Conservation (phyloP, 1,140 invertebrate species). For the Drosophila mauritiana region DNA sequence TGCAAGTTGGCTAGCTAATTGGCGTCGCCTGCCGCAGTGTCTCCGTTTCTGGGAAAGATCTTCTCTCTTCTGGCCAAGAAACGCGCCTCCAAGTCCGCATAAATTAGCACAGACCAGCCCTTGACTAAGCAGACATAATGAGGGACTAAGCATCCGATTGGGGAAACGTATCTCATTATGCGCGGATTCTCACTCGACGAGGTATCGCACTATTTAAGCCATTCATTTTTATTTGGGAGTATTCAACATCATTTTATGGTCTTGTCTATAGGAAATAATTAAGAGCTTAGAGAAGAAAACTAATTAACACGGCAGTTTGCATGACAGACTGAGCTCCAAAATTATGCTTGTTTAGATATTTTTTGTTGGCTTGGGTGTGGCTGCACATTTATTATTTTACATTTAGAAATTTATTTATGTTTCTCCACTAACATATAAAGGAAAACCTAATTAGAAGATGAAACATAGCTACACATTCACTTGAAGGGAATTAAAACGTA, state of each 20-base stretch:
- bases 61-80: conserved; percentile 7
- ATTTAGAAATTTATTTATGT: too few species aligned
- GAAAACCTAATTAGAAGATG: too few species aligned
- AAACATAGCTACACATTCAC: too few species aligned
- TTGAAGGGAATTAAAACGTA: too few species aligned
- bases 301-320: conserved; percentile 12
- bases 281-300: conserved; percentile 17
- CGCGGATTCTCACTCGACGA: conserved; percentile 4
- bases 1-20: conserved; percentile 63
- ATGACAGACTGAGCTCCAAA: conserved; percentile 8
- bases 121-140: conserved; percentile 37
- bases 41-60: conserved; percentile 61
- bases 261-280: conserved; percentile 9
- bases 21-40: conserved; percentile 56
- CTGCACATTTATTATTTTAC: neutral
- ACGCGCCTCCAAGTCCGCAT: conserved; percentile 45
- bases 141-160: conserved; percentile 41
- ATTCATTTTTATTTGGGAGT: conserved; percentile 18
- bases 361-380: conserved; percentile 13
- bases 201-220: neutral
- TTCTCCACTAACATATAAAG: neutral
- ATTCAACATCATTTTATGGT: conserved; percentile 22
- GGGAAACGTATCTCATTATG: conserved; percentile 42
- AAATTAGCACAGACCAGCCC: conserved; percentile 56
- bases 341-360: conserved; percentile 3